These are phyloP conservation scores for Cheilosia pagana DNA, from an alignment of 2,888 invertebrate species.

Conservation along the genomic window DNA sequence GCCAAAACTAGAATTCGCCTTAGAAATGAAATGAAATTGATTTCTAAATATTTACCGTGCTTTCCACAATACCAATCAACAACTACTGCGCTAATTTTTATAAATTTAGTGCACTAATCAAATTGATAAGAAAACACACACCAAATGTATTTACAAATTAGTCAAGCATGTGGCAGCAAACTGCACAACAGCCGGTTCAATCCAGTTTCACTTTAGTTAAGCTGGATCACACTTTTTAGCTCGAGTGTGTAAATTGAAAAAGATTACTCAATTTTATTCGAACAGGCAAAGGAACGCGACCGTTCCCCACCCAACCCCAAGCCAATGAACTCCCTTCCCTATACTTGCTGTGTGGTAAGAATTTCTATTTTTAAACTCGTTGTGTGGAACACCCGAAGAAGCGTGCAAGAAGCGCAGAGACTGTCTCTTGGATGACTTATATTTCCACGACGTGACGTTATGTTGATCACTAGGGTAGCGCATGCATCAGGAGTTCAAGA, in stretches of 20 bases:
- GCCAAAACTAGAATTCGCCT: too few relatives aligned
- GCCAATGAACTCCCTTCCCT: constrained; percentile 49
- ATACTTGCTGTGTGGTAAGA: constrained; percentile 11
- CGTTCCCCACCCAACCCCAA: background rate
- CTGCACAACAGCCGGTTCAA: background rate
- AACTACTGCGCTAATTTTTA: too few relatives aligned
- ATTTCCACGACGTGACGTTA: constrained; percentile 5
- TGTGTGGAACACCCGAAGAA: background rate
- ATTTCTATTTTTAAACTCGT: constrained; percentile 50
- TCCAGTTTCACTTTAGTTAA: background rate
- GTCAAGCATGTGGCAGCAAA: too few relatives aligned
- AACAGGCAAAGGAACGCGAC: background rate
- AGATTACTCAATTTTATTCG: constrained; percentile 10
- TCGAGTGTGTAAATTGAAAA: constrained; percentile 24
- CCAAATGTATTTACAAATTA: too few relatives aligned
- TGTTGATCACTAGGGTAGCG: constrained; percentile 47
- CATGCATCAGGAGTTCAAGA: constrained; percentile 55
- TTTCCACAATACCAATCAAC: too few relatives aligned
- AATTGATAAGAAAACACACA: too few relatives aligned
- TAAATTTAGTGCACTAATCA: too few relatives aligned
- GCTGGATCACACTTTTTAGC: background rate
- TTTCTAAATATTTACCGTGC: too few relatives aligned
- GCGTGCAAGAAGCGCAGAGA: constrained; percentile 6
- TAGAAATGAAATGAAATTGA: too few relatives aligned
- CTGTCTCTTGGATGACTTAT: constrained; percentile 13